phyloP scores from a whole-genome alignment of 2,888 invertebrate genomes.

The Campaea margaritaria region DNA sequence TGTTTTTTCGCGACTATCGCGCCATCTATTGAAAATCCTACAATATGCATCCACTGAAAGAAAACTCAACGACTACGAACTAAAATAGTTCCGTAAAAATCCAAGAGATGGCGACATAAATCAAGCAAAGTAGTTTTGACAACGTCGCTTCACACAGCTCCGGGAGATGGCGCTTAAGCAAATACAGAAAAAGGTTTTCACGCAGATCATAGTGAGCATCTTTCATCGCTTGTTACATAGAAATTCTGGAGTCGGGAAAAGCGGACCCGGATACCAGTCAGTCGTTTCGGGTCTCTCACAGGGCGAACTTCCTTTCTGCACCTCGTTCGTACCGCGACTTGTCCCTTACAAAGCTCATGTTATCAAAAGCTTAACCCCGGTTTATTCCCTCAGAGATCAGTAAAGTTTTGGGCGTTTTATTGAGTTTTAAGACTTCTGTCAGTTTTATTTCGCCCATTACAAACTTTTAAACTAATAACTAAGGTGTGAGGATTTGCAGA shows the following conservation, averaged over 20 bases:
- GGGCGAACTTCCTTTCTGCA: constrained; percentile 61
- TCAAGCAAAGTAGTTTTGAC: not conserved
- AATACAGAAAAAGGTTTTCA: constrained; percentile 23
- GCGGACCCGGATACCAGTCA: constrained; percentile 73
- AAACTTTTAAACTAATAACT: constrained; percentile 73
- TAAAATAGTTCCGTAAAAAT: constrained; percentile 13
- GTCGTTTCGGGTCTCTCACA: constrained; percentile 74
- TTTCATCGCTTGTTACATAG: constrained; percentile 52
- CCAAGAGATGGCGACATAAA: constrained; percentile 9
- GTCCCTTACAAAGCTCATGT: constrained; percentile 26
- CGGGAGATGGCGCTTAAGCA: constrained; percentile 43
- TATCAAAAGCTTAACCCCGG: constrained; percentile 30
- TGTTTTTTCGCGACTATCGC: not conserved
- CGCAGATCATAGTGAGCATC: constrained; percentile 40
- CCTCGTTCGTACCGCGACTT: constrained; percentile 16
- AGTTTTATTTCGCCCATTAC: constrained; percentile 31
- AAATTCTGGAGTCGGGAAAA: constrained; percentile 71
- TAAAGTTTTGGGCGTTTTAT: constrained; percentile 42
- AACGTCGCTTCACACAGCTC: not conserved
- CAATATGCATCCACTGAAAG: not conserved
- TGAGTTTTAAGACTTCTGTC: constrained; percentile 29
- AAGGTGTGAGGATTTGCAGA: constrained; percentile 64
- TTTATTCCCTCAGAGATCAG: constrained; percentile 35
- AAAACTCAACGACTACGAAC: not conserved
- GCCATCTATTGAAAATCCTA: constrained; percentile 13